These are phyloP conservation scores for Galeopterus variegatus DNA, from an alignment of 2,113 vertebrate species.

Conservation along the genomic window DNA sequence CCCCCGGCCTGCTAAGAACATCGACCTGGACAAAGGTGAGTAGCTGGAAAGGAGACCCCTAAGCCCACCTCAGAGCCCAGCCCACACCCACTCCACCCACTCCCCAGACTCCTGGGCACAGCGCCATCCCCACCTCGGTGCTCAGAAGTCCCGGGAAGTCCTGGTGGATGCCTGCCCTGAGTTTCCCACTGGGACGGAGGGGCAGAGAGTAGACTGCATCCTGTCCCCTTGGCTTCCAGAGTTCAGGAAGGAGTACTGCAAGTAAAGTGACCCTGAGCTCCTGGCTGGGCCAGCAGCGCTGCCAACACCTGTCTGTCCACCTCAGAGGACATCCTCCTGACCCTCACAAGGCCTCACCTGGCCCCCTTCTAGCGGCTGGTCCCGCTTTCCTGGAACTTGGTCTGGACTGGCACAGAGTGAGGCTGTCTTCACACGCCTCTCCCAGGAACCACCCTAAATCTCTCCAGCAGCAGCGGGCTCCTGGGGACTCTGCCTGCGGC, in stretches of 20 bases:
- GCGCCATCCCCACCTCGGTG: background rate
- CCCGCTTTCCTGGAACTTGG: constrained; percentile 69
- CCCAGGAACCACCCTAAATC: background rate
- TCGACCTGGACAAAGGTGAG: constrained; percentile 96
- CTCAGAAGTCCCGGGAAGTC: background rate
- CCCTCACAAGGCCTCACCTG: background rate
- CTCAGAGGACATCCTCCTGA: background rate
- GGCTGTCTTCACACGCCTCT: background rate
- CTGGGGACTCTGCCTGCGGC: background rate
- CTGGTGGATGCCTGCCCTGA: background rate
- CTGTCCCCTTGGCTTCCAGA: constrained; percentile 88
- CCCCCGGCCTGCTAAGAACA: constrained; percentile 91
- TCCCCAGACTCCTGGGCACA: background rate
- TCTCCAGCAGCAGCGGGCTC: background rate
- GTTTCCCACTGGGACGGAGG: background rate
- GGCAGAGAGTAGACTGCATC: background rate
- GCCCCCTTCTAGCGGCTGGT: constrained; percentile 74
- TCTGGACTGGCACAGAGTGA: background rate
- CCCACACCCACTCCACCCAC: background rate
- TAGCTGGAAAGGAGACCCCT: too few species aligned
- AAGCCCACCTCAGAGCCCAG: background rate
- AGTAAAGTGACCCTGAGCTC: constrained; percentile 90
- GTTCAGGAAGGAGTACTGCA: constrained; percentile 95
- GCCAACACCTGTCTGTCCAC: background rate
- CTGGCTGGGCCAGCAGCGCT: constrained; percentile 96